These are phyloP conservation scores for Drosophila suzukii DNA, from an alignment of 1,140 invertebrate genomes.

Conservation along the genomic window DNA sequence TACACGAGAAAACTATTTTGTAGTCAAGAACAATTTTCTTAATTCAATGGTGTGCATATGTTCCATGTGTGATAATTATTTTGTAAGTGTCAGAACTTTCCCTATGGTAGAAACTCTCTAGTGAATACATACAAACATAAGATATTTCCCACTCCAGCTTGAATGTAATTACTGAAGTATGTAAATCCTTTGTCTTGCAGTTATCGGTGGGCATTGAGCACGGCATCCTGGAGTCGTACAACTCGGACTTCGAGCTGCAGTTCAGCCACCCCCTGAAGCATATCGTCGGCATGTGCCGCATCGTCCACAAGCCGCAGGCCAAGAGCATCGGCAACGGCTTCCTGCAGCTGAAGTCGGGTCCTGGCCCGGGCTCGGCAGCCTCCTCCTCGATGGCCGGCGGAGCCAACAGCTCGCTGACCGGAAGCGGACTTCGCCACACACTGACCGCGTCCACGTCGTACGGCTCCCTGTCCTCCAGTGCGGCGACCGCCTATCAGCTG, in stretches of 20 bases:
- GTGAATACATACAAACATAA: background rate
- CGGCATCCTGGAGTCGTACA: slow-evolving; percentile 87
- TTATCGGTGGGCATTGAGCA: slow-evolving; percentile 88
- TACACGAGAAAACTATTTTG: no score
- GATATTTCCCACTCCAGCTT: no score
- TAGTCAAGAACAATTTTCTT: no score
- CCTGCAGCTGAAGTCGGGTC: slow-evolving; percentile 68
- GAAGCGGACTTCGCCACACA: slow-evolving; percentile 64
- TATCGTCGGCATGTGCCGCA: slow-evolving; percentile 85
- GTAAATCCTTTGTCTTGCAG: slow-evolving; percentile 84
- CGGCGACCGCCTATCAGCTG: slow-evolving; percentile 69
- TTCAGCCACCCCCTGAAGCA: slow-evolving; percentile 87
- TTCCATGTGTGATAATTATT: no score
- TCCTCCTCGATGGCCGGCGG: slow-evolving; percentile 27
- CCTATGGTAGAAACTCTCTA: background rate
- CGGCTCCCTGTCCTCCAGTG: slow-evolving; percentile 76
- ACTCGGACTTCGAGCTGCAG: slow-evolving; percentile 87
- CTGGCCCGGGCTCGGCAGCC: slow-evolving; percentile 18
- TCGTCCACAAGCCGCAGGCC: slow-evolving; percentile 73
- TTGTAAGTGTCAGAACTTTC: no score
- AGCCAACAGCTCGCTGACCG: slow-evolving; percentile 39
- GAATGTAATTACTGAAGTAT: no score
- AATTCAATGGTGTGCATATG: no score
- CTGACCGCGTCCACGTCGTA: slow-evolving; percentile 81
- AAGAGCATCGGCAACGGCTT: slow-evolving; percentile 80